Evolutionary conservation across 1,140 invertebrate species (phyloP), one percentile per base, ranked within the genome.

Genomic region (Calliopsis andreniformis): DNA sequence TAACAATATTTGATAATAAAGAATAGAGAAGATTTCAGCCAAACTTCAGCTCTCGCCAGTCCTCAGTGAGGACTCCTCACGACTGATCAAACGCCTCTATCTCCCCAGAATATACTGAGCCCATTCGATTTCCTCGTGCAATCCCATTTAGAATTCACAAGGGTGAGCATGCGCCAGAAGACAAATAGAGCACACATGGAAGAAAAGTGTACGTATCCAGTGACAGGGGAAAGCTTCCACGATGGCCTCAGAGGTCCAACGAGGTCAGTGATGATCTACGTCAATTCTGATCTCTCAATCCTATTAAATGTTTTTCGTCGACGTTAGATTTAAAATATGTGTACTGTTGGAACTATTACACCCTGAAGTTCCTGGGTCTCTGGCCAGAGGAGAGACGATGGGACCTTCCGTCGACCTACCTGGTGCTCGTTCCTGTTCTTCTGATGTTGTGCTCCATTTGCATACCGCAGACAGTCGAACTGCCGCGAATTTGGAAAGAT

Each of bases 381-480:
- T 82, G 80, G 80, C 80, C 80, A 23, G 68, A 68, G 5, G 62
- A 81, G 7, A 76, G 67, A 6, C 51, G 14, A 30, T 47, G 80
- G 59, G 25, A 28, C 5, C 73, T 12, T 8, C 7, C 12, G 0
- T 78, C 73, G 23, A 82, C 35, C 12, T 81, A 82, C 8, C 45
- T 12, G 14, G 28, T 32, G 12, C 12, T 78, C 2, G 6, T 56
- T 10, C 55, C 80, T 2, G 2, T 67, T 32, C 7, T 77, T 1
- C 43, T 14, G 45, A 82, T 81, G 51, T 0, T 81, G 0, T 59
- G n/a, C 12, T 80, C 80, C 43, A 2, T 43, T 2, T 53, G n/a
- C 10, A 7, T 18, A 0, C 72, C 80, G 0, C 80, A 85, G 43
- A 79, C 71, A 0, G 16, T 56, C 14, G 72, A 81, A 55, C 28